Evolutionary conservation across 2,113 vertebrate species (phyloP).

Genomic region (Clarias magur): DNA sequence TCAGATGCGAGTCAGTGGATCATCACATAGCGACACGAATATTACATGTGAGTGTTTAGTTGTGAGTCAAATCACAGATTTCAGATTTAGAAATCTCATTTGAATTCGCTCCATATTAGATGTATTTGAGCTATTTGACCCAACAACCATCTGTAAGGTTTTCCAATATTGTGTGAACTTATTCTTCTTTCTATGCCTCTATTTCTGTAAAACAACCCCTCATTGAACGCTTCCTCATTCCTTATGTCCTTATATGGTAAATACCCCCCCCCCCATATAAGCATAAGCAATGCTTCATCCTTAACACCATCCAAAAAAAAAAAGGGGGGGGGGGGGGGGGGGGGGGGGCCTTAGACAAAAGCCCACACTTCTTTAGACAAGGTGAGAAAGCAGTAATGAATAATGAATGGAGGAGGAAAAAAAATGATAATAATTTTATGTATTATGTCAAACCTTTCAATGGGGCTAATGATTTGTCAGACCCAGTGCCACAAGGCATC

Average conservation of each 20-base stretch:
- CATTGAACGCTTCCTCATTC: no score
- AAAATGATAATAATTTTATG: constrained; percentile 3
- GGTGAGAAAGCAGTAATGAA: not conserved
- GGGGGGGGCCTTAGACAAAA: not conserved
- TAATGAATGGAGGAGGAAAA: not conserved
- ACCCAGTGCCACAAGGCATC: constrained; percentile 40
- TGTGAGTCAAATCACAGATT: not conserved
- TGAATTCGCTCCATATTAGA: not conserved
- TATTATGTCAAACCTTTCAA: not conserved
- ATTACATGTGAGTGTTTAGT: not conserved
- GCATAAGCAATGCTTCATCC: no score
- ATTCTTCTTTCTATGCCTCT: no score
- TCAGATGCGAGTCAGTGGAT: not conserved
- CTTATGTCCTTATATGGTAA: no score
- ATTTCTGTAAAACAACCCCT: no score
- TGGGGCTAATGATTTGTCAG: not conserved
- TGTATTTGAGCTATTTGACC: not conserved
- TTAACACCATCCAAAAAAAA: not conserved
- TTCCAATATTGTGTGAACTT: no score
- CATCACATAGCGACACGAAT: not conserved
- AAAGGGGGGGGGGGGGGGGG: not conserved
- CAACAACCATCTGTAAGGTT: no score
- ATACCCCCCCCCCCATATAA: no score
- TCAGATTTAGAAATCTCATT: not conserved
- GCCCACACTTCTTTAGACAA: not conserved